Percentiles rank a stretch among this genome's conserved stretches.
phyloP scores from a whole-genome alignment of 2,113 vertebrate species.

The Istiophorus platypterus region DNA sequence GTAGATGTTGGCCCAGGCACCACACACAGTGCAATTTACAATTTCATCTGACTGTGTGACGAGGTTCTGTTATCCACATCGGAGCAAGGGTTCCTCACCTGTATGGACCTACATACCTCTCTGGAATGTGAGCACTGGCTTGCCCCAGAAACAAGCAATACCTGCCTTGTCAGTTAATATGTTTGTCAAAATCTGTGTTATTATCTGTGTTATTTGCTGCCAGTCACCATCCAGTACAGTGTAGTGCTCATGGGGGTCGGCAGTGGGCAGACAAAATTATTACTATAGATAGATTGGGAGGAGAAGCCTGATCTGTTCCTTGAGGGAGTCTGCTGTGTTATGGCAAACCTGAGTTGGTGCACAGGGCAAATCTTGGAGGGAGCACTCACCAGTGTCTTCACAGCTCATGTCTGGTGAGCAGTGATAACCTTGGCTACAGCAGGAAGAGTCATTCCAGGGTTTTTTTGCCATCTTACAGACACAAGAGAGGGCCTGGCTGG shows the following conservation, averaged over 20 bases:
- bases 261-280: slow-evolving; percentile 1
- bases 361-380: slow-evolving; percentile 50
- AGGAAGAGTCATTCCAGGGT: slow-evolving; percentile 50
- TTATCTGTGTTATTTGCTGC: slow-evolving; percentile 38
- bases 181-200: not conserved
- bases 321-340: slow-evolving; percentile 68
- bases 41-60: slow-evolving; percentile 54
- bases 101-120: slow-evolving; percentile 26
- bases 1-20: fast-evolving
- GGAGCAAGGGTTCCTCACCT: slow-evolving; percentile 64
- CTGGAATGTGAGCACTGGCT: slow-evolving; percentile 60
- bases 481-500: slow-evolving; percentile 37
- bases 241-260: slow-evolving; percentile 62
- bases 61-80: slow-evolving; percentile 46
- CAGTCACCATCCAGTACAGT: slow-evolving; percentile 70
- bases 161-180: slow-evolving; percentile 61
- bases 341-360: slow-evolving; percentile 42
- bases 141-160: slow-evolving; percentile 60
- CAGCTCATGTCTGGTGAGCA: slow-evolving; percentile 70
- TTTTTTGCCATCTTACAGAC: slow-evolving; percentile 68
- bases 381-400: slow-evolving; percentile 73
- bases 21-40: slow-evolving; percentile 43
- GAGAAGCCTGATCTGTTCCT: not conserved
- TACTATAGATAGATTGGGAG: not conserved
- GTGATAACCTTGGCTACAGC: slow-evolving; percentile 63